These are phyloP conservation scores for Ploceus nigricollis DNA, from an alignment of 2,113 vertebrate genomes.

Conservation along the genomic window DNA sequence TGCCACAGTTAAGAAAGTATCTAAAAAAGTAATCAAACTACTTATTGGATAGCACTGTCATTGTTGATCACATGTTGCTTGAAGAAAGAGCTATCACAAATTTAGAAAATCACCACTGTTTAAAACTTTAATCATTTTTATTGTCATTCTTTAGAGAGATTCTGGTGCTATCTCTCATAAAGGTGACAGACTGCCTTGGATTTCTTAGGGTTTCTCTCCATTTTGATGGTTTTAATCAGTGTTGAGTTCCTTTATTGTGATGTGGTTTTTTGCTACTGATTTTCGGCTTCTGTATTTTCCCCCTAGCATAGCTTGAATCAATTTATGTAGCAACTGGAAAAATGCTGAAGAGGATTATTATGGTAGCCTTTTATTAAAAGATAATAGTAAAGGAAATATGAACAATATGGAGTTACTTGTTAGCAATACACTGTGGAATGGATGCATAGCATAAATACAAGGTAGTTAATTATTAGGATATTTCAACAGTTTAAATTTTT, in stretches of 20 bases:
- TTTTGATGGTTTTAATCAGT: not conserved
- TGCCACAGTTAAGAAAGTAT: not conserved
- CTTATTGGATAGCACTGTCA: not conserved
- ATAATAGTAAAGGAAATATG: not conserved
- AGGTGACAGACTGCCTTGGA: not conserved
- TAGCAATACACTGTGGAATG: not conserved
- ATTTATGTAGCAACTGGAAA: not conserved
- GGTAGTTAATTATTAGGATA: not conserved
- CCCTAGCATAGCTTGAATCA: not conserved
- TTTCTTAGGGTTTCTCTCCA: not conserved
- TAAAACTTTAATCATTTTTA: not conserved
- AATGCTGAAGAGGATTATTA: not conserved
- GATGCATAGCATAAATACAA: not conserved
- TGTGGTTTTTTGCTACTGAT: not conserved
- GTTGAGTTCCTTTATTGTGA: not conserved
- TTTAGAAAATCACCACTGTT: not conserved
- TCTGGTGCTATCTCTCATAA: not conserved
- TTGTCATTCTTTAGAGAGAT: not conserved
- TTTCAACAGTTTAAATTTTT: not conserved
- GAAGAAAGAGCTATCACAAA: not conserved
- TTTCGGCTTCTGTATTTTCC: not conserved
- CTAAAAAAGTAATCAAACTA: not conserved
- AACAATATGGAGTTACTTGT: not conserved
- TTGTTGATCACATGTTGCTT: not conserved
- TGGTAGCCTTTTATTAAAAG: not conserved